These are phyloP conservation scores for Australoheros facetus DNA, from an alignment of 2,797 vertebrate species.

Conservation along the genomic window DNA sequence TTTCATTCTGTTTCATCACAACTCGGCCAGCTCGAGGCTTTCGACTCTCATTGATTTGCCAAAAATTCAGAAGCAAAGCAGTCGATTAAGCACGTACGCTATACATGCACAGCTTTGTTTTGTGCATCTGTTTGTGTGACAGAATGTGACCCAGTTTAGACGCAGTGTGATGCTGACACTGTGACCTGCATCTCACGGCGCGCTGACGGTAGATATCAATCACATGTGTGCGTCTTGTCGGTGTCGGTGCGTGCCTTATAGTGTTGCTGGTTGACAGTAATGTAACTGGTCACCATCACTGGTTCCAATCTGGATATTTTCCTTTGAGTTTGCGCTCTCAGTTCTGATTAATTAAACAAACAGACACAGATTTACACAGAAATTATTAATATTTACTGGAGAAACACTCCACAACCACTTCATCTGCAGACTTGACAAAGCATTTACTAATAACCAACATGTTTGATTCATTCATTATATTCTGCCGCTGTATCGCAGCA, in stretches of 20 bases:
- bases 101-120: neutral
- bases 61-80: conserved; percentile 28
- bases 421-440: conserved; percentile 35
- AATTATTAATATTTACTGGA: conserved; percentile 46
- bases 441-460: conserved; percentile 27
- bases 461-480: conserved; percentile 40
- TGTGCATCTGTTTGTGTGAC: conserved; percentile 12
- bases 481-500: conserved; percentile 23
- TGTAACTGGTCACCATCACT: conserved; percentile 42
- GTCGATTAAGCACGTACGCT: conserved; percentile 15
- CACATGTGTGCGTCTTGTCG: conserved; percentile 23
- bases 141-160: conserved; percentile 53
- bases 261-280: conserved; percentile 47
- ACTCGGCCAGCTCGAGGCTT: conserved; percentile 26
- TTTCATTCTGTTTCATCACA: conserved; percentile 75
- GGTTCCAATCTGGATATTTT: conserved; percentile 4
- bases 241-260: neutral
- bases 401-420: conserved; percentile 15
- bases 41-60: conserved; percentile 8
- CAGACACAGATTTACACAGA: conserved; percentile 41
- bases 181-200: conserved; percentile 49
- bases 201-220: conserved; percentile 36
- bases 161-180: conserved; percentile 22
- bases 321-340: conserved; percentile 9
- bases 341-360: conserved; percentile 49